These are phyloP conservation scores for Indicator maculatus DNA, from an alignment of 2,113 vertebrate species.

Conservation along the genomic window DNA sequence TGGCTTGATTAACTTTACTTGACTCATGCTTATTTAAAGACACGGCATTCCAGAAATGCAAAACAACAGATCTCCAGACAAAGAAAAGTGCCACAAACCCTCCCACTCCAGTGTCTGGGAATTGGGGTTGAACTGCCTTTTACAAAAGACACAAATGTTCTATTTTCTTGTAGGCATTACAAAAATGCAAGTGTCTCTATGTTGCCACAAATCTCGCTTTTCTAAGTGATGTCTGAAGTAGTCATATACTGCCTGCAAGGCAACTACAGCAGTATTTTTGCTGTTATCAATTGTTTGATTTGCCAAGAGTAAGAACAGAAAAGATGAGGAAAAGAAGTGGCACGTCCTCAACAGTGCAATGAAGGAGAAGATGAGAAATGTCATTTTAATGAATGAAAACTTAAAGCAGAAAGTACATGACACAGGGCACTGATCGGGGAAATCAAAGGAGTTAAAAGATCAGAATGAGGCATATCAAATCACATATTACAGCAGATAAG, in stretches of 20 bases:
- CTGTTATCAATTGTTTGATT: background rate
- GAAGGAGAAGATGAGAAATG: constrained; percentile 37
- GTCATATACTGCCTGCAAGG: background rate
- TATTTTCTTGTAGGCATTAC: background rate
- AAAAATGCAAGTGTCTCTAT: background rate
- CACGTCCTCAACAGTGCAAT: background rate
- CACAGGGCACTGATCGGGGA: background rate
- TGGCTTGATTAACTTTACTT: background rate
- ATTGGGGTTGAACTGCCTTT: background rate
- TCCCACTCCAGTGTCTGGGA: background rate
- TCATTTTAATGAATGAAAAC: constrained; percentile 34
- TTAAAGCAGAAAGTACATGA: background rate
- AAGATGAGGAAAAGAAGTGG: background rate
- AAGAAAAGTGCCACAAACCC: background rate
- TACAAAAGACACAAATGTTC: background rate
- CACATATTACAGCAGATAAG: background rate
- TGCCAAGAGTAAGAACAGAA: background rate
- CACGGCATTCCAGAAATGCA: background rate
- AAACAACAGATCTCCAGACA: background rate
- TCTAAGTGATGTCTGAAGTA: background rate
- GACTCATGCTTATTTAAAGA: background rate
- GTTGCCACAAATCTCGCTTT: background rate
- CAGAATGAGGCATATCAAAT: background rate
- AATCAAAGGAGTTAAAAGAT: background rate
- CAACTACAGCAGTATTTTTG: background rate